Evolutionary conservation across 2,797 vertebrate species (phyloP).

Genomic region (Pangasius macronema): DNA sequence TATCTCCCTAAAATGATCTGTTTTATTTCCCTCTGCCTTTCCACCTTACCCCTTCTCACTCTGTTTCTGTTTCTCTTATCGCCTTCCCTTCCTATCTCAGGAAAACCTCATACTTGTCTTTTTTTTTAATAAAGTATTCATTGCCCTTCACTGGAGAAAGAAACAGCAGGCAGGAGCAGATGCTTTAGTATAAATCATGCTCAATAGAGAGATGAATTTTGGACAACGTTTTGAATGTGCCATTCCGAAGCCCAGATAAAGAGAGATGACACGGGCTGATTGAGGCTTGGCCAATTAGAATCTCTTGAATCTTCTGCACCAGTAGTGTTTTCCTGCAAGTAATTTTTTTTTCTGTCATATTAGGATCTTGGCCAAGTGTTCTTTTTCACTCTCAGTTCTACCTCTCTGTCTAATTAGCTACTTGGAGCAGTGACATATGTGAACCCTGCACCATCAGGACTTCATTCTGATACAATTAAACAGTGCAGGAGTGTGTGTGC

Average conservation of each 20-base stretch:
- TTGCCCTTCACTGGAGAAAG: constrained; percentile 25
- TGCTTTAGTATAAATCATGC: background rate
- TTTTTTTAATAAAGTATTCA: constrained; percentile 38
- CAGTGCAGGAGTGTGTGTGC: background rate
- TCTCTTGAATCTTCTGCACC: constrained; percentile 5
- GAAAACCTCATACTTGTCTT: constrained; percentile 4
- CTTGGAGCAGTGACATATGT: constrained; percentile 64
- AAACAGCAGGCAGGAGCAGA: constrained; percentile 17
- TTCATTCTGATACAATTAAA: constrained; percentile 28
- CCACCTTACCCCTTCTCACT: constrained; percentile 48
- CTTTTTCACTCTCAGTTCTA: constrained; percentile 4
- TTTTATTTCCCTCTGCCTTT: constrained; percentile 45
- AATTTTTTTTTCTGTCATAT: background rate
- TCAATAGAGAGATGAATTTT: constrained; percentile 38
- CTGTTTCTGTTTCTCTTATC: constrained; percentile 25
- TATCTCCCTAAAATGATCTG: constrained; percentile 28
- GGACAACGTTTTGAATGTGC: constrained; percentile 33
- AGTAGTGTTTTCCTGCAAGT: background rate
- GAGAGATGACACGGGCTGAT: constrained; percentile 31
- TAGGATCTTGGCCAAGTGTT: constrained; percentile 15
- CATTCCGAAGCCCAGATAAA: constrained; percentile 22
- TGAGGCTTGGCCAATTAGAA: constrained; percentile 25
- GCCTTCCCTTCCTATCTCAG: background rate
- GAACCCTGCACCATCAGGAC: constrained; percentile 58
- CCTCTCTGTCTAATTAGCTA: constrained; percentile 66